A percentile compares a stretch with the other conserved stretches of the same genome.
These are phyloP conservation scores for Excalfactoria chinensis DNA, from an alignment of 2,113 vertebrate genomes.

Conservation along the genomic window DNA sequence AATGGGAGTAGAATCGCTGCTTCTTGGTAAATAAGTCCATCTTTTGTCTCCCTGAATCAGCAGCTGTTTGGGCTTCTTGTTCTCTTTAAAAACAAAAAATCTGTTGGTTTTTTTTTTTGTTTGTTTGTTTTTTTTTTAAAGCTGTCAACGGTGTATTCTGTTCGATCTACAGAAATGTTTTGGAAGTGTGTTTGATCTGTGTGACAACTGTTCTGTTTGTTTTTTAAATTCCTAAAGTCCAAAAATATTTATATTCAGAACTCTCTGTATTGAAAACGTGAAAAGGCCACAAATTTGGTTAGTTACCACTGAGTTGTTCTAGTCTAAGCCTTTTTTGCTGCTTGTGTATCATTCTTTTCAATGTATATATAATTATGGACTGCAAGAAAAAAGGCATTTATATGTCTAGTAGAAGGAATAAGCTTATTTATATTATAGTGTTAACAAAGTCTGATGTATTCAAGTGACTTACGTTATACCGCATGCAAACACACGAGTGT, in stretches of 20 bases:
- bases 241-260: slow-evolving; percentile 72
- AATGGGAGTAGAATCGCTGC: slow-evolving; percentile 20
- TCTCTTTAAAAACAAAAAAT: slow-evolving; percentile 5
- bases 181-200: slow-evolving; percentile 63
- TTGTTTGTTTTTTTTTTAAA: slow-evolving; percentile 6
- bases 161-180: slow-evolving; percentile 58
- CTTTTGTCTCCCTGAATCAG: slow-evolving; percentile 33
- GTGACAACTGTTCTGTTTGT: slow-evolving; percentile 64
- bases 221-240: slow-evolving; percentile 67
- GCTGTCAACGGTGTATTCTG: slow-evolving; percentile 28
- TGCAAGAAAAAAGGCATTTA: slow-evolving; percentile 68
- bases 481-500: slow-evolving; percentile 65
- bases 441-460: slow-evolving; percentile 66
- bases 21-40: slow-evolving; percentile 12
- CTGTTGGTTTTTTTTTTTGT: slow-evolving; percentile 1
- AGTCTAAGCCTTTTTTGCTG: slow-evolving; percentile 75
- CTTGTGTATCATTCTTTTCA: slow-evolving; percentile 71
- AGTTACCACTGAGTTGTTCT: slow-evolving; percentile 79
- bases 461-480: slow-evolving; percentile 71
- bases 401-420: slow-evolving; percentile 78
- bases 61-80: slow-evolving; percentile 32
- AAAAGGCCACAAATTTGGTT: slow-evolving; percentile 62
- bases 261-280: slow-evolving; percentile 61
- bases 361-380: slow-evolving; percentile 77
- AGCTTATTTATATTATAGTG: slow-evolving; percentile 79